Conservation (phyloP, 2,113 vertebrate genomes). For the Lanius ludovicianus region DNA sequence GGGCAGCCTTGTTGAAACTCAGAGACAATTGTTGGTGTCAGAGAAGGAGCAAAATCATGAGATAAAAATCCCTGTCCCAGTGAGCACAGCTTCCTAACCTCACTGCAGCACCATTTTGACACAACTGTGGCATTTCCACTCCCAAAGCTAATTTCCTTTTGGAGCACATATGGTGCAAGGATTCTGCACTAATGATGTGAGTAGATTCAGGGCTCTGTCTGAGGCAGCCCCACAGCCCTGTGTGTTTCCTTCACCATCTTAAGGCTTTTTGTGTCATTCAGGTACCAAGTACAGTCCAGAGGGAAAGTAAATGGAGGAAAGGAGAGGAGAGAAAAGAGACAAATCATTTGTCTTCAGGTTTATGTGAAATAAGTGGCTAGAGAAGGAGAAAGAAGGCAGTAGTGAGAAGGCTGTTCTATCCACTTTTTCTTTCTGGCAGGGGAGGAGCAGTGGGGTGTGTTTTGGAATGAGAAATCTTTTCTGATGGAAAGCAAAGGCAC, state of each 20-base stretch:
- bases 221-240: neutral
- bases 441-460: neutral
- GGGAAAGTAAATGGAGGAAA: neutral
- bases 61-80: neutral
- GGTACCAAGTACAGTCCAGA: neutral
- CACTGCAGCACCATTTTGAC: neutral
- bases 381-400: neutral
- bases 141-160: neutral
- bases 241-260: neutral
- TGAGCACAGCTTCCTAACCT: neutral
- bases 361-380: neutral
- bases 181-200: neutral
- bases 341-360: neutral
- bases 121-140: neutral
- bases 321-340: neutral
- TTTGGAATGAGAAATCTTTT: neutral
- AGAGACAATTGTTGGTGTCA: neutral
- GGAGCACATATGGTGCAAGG: fast-evolving
- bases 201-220: neutral
- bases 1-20: neutral
- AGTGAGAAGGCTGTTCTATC: neutral
- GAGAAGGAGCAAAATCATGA: neutral
- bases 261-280: neutral
- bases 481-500: neutral
- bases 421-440: neutral